Conservation (phyloP, 2,113 vertebrate genomes). For the Trematocara variabile region DNA sequence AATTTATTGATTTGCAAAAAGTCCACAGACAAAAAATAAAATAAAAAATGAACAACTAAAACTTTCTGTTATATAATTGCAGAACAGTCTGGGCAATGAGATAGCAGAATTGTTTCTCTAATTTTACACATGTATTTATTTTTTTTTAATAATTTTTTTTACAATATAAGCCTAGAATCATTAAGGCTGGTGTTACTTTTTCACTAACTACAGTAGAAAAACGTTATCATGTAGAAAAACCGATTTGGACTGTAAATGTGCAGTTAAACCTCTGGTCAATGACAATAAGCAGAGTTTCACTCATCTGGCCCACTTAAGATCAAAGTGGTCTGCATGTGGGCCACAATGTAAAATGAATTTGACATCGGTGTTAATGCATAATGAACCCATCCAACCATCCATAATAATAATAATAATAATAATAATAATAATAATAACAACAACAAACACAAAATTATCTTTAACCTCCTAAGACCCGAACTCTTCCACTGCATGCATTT, state of each 20-base stretch:
- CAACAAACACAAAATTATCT: neutral
- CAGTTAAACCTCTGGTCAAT: neutral
- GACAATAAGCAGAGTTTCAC: neutral
- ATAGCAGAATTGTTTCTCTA: neutral
- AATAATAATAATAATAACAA: neutral
- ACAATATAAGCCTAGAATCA: neutral
- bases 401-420: neutral
- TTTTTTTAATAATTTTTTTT: neutral
- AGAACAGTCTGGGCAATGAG: neutral
- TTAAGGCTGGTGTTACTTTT: neutral
- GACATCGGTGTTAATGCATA: neutral
- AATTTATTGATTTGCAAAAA: neutral
- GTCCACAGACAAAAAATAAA: accelerated
- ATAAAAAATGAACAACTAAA: neutral
- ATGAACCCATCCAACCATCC: neutral
- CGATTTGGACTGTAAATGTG: neutral
- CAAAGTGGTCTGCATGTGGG: neutral
- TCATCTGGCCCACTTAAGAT: neutral
- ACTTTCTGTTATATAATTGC: neutral
- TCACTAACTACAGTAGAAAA: neutral
- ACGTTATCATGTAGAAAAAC: neutral
- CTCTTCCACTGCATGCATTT: too few species aligned
- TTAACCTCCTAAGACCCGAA: neutral
- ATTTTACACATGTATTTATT: neutral
- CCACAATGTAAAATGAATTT: neutral